phyloP scores from a whole-genome alignment of 2,113 vertebrate species.

The Vulpes lagopus region DNA sequence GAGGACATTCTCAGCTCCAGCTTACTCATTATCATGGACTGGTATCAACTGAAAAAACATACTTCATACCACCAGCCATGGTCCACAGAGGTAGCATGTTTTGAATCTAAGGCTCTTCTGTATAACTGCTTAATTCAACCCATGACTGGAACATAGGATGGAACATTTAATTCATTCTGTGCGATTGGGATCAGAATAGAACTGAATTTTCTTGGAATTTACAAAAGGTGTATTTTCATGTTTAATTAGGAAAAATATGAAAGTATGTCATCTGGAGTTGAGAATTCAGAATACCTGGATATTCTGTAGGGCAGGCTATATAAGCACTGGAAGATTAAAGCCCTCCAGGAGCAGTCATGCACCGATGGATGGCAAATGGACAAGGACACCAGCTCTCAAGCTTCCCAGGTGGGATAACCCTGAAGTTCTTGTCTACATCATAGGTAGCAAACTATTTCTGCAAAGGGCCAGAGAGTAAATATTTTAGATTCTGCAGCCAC shows the following conservation, averaged over 20 bases:
- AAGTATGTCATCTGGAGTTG: background rate
- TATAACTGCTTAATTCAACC: slow-evolving; percentile 35
- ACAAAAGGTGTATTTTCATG: slow-evolving; percentile 9
- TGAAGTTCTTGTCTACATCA: background rate
- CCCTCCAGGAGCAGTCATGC: background rate
- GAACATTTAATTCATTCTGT: slow-evolving; percentile 48
- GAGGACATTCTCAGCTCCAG: background rate
- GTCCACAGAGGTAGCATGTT: background rate
- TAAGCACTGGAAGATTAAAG: background rate
- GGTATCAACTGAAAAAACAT: background rate
- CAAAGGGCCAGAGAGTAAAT: background rate
- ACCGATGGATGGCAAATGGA: background rate
- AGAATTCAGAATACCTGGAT: background rate
- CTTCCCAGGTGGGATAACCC: background rate
- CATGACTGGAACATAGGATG: background rate
- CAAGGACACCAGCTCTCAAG: background rate
- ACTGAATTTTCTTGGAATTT: slow-evolving; percentile 45
- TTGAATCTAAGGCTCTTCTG: slow-evolving; percentile 31
- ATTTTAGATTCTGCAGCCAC: slow-evolving; percentile 2
- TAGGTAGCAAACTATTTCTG: background rate
- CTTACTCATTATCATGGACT: background rate
- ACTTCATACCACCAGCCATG: background rate
- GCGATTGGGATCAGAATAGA: background rate
- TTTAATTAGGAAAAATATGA: slow-evolving; percentile 50
- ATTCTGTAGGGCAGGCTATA: background rate